Percentiles rank a stretch among this genome's conserved stretches.
Evolutionary conservation across 2,797 vertebrate species (phyloP).

Genomic region (Alectoris magna): DNA sequence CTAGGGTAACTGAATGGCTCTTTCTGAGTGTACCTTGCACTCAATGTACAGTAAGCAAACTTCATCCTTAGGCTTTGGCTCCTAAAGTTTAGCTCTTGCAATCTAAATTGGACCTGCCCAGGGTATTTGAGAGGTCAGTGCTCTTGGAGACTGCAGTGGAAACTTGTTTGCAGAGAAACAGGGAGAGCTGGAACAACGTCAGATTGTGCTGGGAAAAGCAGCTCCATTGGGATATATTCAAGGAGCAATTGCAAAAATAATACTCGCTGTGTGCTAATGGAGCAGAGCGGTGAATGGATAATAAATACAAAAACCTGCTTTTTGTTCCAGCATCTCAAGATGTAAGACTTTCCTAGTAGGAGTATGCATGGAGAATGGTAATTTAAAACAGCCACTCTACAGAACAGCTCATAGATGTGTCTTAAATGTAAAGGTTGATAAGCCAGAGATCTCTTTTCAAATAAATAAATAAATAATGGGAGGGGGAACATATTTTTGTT

Average conservation of each 20-base stretch:
- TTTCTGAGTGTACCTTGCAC: not conserved
- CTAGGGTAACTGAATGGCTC: not conserved
- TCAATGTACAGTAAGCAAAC: slow-evolving; percentile 37
- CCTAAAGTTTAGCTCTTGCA: slow-evolving; percentile 37
- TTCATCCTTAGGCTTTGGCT: slow-evolving; percentile 6
- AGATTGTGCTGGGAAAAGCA: slow-evolving; percentile 67
- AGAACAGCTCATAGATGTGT: not conserved
- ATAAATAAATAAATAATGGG: not conserved
- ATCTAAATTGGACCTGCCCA: slow-evolving; percentile 19
- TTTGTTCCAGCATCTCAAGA: slow-evolving; percentile 19
- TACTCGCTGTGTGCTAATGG: not conserved
- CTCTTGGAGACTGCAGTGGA: slow-evolving; percentile 58
- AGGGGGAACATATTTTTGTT: not conserved
- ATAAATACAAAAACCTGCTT: slow-evolving; percentile 14
- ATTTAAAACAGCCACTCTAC: not conserved
- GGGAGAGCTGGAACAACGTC: slow-evolving; percentile 44
- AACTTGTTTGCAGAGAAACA: slow-evolving; percentile 39
- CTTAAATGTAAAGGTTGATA: not conserved
- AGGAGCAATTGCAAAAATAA: slow-evolving; percentile 63
- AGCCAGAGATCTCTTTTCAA: not conserved
- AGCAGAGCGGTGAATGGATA: not conserved
- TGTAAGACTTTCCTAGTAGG: not conserved
- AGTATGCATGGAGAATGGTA: not conserved
- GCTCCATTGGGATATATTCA: slow-evolving; percentile 50
- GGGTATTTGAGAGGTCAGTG: slow-evolving; percentile 42